Evolutionary conservation across 2,113 vertebrate genomes (phyloP).

Genomic region (Myiozetetes cayanensis): DNA sequence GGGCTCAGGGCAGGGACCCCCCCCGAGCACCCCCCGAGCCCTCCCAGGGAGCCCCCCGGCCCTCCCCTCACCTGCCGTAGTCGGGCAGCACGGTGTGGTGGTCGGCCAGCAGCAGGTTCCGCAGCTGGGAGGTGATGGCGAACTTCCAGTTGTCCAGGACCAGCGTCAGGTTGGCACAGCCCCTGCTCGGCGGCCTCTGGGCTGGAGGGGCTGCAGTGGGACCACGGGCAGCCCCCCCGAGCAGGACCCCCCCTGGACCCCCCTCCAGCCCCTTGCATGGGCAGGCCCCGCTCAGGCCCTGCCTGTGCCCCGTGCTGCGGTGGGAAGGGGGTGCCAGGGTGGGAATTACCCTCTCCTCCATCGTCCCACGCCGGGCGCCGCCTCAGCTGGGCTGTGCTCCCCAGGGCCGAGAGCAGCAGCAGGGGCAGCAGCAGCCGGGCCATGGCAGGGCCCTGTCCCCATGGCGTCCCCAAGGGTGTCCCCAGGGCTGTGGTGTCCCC

Average conservation of each 20-base stretch:
- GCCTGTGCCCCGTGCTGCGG: rapidly evolving
- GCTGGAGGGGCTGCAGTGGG: conserved; percentile 26
- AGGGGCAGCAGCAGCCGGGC: not conserved
- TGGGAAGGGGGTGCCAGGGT: not conserved
- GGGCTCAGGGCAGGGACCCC: not conserved
- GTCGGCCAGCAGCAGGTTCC: conserved; percentile 84
- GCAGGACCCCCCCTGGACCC: not conserved
- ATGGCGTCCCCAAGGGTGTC: not conserved
- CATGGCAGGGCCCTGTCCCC: not conserved
- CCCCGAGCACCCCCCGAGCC: rapidly evolving
- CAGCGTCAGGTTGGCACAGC: conserved; percentile 84
- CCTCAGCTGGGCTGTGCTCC: conserved; percentile 51
- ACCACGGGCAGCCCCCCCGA: not conserved
- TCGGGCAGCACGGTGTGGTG: conserved; percentile 84
- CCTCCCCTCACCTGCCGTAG: conserved; percentile 77
- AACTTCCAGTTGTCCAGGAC: conserved; percentile 90
- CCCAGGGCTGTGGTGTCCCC: not conserved
- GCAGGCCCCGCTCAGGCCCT: not conserved
- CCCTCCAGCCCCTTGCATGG: not conserved
- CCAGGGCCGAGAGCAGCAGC: conserved; percentile 51
- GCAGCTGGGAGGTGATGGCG: conserved; percentile 84
- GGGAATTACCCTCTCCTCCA: conserved; percentile 60
- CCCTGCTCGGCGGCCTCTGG: conserved; percentile 48
- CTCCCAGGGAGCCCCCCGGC: too few species aligned
- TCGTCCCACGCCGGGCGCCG: conserved; percentile 65